These are phyloP conservation scores for Umimayanthus kanabou DNA, from an alignment of 92 coral and sea anemone genomes.

Conservation along the genomic window DNA sequence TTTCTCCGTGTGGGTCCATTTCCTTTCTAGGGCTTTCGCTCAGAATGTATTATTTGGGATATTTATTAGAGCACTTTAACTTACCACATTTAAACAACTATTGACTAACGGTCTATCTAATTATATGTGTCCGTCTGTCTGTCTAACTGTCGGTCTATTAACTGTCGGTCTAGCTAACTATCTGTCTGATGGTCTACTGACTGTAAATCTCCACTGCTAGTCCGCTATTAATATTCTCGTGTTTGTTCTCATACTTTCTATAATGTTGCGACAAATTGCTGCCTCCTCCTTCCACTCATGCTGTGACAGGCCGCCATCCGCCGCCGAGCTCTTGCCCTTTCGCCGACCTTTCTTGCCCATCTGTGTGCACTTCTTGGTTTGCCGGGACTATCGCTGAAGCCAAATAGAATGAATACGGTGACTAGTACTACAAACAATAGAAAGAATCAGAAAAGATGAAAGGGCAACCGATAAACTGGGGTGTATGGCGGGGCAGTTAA, in stretches of 20 bases:
- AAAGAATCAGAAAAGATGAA: no score
- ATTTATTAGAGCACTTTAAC: no score
- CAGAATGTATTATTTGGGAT: no score
- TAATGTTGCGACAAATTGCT: slow-evolving; percentile 29
- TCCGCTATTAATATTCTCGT: background rate
- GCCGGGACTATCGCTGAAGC: background rate
- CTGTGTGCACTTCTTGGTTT: background rate
- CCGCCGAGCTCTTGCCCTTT: slow-evolving; percentile 2
- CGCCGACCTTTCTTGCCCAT: slow-evolving; percentile 44
- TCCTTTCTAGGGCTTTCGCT: no score
- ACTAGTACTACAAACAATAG: background rate
- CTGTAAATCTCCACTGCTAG: background rate
- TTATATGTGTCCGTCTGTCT: no score
- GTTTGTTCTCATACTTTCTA: slow-evolving; percentile 18
- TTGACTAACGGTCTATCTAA: no score
- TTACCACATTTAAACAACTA: no score
- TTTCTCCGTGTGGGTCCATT: no score
- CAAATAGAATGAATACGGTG: background rate
- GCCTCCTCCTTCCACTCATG: slow-evolving; percentile 42
- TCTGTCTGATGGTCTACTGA: background rate
- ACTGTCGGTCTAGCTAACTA: background rate
- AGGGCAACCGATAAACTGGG: no score
- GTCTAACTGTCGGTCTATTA: background rate
- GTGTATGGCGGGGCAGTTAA: no score
- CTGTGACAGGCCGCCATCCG: background rate